Evolutionary conservation across 2,888 invertebrate genomes (phyloP).

Genomic region (Eupithecia exiguata): DNA sequence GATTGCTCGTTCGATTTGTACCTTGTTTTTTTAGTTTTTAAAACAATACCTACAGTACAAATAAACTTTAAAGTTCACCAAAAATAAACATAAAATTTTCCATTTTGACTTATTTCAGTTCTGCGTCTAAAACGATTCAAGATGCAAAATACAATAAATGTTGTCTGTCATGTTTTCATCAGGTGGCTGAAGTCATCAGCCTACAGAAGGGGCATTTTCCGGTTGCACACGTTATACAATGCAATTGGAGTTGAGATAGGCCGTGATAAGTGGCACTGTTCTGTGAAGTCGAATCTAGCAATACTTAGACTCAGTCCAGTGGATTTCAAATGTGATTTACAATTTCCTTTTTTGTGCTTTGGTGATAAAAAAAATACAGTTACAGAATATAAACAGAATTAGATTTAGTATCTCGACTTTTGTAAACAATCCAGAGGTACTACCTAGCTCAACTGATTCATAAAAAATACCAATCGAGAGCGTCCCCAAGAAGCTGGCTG

Average conservation of each 20-base stretch:
- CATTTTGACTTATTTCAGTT: neutral
- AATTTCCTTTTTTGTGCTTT: neutral
- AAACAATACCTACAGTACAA: neutral
- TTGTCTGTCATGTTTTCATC: neutral
- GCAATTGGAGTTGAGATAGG: neutral
- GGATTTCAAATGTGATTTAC: neutral
- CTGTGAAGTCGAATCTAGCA: neutral
- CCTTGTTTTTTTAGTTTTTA: too few relatives aligned
- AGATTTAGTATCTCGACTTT: too few relatives aligned
- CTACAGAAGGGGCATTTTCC: neutral
- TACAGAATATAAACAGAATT: too few relatives aligned
- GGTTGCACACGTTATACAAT: neutral
- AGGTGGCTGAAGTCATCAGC: neutral
- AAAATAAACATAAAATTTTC: neutral
- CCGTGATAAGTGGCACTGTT: neutral
- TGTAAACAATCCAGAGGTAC: too few relatives aligned
- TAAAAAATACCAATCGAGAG: too few relatives aligned
- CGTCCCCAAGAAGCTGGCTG: too few relatives aligned
- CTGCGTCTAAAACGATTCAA: neutral
- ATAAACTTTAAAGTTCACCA: neutral
- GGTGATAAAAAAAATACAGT: too few relatives aligned
- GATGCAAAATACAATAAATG: neutral
- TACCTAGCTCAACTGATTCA: too few relatives aligned
- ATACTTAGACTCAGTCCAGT: neutral
- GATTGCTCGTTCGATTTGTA: too few relatives aligned